Percentiles rank a stretch among this genome's conserved stretches.
phyloP scores from a whole-genome alignment of 2,888 invertebrate genomes.

The Lycophotia porphyrea region DNA sequence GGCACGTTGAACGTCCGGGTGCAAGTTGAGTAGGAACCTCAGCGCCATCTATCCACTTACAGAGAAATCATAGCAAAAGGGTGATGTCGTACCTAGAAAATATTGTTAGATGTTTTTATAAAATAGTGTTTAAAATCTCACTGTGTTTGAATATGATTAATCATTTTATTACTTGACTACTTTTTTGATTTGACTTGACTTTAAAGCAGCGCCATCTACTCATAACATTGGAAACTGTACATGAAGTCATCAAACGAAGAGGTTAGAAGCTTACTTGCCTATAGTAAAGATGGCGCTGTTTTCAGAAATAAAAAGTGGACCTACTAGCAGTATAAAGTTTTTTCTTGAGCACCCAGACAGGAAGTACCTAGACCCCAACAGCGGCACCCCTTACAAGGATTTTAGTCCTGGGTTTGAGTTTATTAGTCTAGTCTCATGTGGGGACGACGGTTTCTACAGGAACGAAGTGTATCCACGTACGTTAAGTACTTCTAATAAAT shows the following conservation, averaged over 20 bases:
- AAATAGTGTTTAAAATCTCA: not conserved
- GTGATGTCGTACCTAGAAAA: not conserved
- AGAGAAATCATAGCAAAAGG: not conserved
- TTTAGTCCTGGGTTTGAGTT: constrained; percentile 21
- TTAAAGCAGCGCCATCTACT: constrained; percentile 37
- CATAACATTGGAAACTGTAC: not conserved
- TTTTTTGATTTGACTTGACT: too few relatives aligned
- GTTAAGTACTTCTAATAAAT: not conserved
- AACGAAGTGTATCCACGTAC: not conserved
- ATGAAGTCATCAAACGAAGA: too few relatives aligned
- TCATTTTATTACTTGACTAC: not conserved
- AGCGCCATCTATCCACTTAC: constrained; percentile 29
- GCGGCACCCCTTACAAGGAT: not conserved
- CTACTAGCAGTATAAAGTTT: too few relatives aligned
- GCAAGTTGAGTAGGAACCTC: not conserved
- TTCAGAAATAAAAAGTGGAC: not conserved
- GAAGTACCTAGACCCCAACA: not conserved
- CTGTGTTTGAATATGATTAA: not conserved
- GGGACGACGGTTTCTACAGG: constrained; percentile 1
- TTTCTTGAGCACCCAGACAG: not conserved
- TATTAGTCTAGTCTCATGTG: constrained; percentile 11
- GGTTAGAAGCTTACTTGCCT: not conserved
- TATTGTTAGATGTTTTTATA: too few relatives aligned
- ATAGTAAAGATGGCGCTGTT: constrained; percentile 36
- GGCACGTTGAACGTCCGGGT: not conserved